Base-by-base conservation (phyloP, 1,140 invertebrate genomes). In the Drosophila lini region DNA sequence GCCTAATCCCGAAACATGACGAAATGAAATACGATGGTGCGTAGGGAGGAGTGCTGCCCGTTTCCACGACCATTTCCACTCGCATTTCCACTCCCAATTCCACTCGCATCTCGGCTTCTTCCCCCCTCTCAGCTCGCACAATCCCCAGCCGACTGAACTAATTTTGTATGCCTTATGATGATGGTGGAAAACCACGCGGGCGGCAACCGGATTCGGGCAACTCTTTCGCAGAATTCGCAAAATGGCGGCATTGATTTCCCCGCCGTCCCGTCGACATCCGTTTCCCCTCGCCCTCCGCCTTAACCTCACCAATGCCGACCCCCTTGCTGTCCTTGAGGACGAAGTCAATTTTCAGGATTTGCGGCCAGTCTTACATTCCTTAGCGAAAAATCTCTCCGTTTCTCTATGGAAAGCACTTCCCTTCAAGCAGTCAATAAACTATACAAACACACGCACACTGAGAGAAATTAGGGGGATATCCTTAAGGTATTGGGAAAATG, bases 21-120 rank as follows among this genome's bases (percentile, higher is more conserved):
- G 90, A 91, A 91, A 91, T 91, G 90, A 91, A 91, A 91, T 91
- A 91, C 90, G 90, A 91, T 80, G 83, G 81, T 84, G 83, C 80
- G 85, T 84, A 80, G 84, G 77, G 75, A 79, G 71, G 65, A 76
- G 74, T 63, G 80, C 32, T 50, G 69, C 52, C 52, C 32, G 32
- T 36, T 53, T 53, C 32, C 50, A 53, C 50, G 11, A 22, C 16
- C 31, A 36, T 38, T 53, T 53, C 32, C 50, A 53, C 50, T 60
- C 47, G 11, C 40, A 55, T 42, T 64, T 41, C 73, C 73, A 38
- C 56, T 50, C n/a, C 53, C 38, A 28, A 44, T 40, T 3, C 41
- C 32, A 34, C 31, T 50, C 19, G 32, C 65, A 56, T 55, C 31
- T 38, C 63, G 22, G 16, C 45, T 36, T 48, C 48, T 58, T 48